These are phyloP conservation scores for Triplophysa rosa DNA, from an alignment of 2,113 vertebrate genomes.

Conservation along the genomic window DNA sequence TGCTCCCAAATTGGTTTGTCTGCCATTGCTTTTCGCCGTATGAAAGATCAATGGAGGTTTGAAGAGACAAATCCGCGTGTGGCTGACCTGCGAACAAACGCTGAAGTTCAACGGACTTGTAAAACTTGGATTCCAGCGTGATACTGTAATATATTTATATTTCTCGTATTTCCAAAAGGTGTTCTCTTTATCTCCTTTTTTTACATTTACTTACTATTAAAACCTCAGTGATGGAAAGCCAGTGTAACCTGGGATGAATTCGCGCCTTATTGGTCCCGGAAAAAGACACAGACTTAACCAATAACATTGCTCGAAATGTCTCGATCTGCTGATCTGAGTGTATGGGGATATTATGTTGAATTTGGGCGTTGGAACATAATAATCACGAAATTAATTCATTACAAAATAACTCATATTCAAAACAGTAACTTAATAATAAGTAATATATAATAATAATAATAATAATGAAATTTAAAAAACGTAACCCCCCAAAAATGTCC, in stretches of 20 bases:
- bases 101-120: not conserved
- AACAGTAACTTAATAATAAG: too few relatives aligned
- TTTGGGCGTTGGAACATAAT: too few relatives aligned
- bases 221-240: not conserved
- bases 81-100: conserved; percentile 8
- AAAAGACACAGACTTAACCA: conserved; percentile 8
- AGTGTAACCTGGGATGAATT: not conserved
- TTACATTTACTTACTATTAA: conserved; percentile 1
- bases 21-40: conserved; percentile 59
- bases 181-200: not conserved
- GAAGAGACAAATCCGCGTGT: conserved; percentile 4
- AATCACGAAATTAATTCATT: too few relatives aligned
- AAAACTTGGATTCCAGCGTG: not conserved
- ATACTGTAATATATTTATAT: not conserved
- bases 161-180: too few relatives aligned
- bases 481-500: too few relatives aligned
- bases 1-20: conserved; percentile 73
- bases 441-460: too few relatives aligned
- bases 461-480: too few relatives aligned
- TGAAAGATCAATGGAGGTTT: not conserved
- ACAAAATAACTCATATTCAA: too few relatives aligned
- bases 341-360: not conserved
- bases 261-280: conserved; percentile 31
- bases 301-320: not conserved
- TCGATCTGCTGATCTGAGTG: not conserved